Conservation (phyloP, 1,140 invertebrate genomes). For the Calephelis nemesis region DNA sequence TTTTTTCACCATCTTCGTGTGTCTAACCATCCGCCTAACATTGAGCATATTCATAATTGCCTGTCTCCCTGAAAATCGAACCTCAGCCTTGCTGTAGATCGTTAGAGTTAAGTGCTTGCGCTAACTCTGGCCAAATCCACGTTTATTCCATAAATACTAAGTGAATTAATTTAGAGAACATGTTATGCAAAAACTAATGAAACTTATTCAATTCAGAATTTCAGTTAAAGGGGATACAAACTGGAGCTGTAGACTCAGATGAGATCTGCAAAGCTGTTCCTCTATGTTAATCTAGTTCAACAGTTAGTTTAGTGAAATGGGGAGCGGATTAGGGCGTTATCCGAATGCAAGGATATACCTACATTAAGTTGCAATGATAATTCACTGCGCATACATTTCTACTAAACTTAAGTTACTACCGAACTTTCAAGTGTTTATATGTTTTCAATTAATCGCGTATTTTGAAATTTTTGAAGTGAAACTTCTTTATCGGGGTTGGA, state of each 20-base stretch:
- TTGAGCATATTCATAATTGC: no score
- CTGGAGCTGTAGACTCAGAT: slow-evolving; percentile 23
- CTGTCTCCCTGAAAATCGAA: no score
- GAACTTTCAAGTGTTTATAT: background rate
- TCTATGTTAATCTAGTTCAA: slow-evolving; percentile 28
- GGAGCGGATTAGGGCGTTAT: slow-evolving; percentile 20
- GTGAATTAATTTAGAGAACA: background rate
- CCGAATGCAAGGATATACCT: slow-evolving; percentile 10
- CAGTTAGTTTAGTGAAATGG: slow-evolving; percentile 24
- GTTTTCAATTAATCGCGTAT: no score
- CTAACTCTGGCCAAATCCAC: no score
- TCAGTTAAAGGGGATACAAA: slow-evolving; percentile 26
- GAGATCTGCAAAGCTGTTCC: slow-evolving; percentile 24
- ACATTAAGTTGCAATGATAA: slow-evolving; percentile 4
- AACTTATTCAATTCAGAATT: slow-evolving; percentile 22
- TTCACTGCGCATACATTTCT: slow-evolving; percentile 9
- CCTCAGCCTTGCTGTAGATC: no score
- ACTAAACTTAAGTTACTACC: background rate
- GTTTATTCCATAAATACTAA: no score
- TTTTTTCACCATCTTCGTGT: no score
- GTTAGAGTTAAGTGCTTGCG: no score
- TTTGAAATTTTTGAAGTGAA: no score
- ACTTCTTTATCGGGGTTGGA: no score
- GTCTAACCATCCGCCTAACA: no score
- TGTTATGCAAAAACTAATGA: slow-evolving; percentile 17